Percentiles rank a stretch among this genome's conserved stretches.
Evolutionary conservation across 92 coral and sea anemone species (phyloP).

Genomic region (Desmophyllum pertusum): DNA sequence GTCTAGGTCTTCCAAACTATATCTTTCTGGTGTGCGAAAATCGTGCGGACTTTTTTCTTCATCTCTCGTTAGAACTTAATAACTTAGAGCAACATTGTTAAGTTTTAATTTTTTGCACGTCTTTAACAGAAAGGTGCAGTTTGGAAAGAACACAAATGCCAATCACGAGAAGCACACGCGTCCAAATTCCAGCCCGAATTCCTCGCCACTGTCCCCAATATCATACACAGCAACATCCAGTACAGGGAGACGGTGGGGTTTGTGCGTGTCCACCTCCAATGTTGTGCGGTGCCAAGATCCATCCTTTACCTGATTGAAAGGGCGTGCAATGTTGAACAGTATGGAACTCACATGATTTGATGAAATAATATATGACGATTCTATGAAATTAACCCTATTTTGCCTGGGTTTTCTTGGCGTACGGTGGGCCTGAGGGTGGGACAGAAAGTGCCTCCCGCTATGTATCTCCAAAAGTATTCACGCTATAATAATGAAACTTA

Average conservation of each 20-base stretch:
- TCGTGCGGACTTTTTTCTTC: background rate
- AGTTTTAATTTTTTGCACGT: background rate
- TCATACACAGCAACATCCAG: conserved; percentile 92
- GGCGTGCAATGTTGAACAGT: background rate
- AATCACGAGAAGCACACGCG: conserved; percentile 91
- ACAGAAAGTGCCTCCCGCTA: too few species aligned
- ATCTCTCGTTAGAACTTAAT: conserved; percentile 2
- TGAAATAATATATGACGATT: background rate
- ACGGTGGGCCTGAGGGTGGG: too few species aligned
- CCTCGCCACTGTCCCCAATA: conserved; percentile 90
- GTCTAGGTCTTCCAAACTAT: background rate
- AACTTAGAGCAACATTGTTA: conserved; percentile 28
- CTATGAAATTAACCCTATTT: too few species aligned
- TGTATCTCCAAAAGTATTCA: too few species aligned
- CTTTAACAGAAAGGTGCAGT: background rate
- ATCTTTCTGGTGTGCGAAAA: background rate
- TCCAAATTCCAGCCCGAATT: conserved; percentile 94
- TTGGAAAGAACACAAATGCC: background rate
- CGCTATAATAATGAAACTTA: too few species aligned
- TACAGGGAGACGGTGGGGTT: conserved; percentile 89
- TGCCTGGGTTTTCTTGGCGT: too few species aligned
- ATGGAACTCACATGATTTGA: background rate
- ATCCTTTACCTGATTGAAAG: conserved; percentile 73
- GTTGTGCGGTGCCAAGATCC: conserved; percentile 89
- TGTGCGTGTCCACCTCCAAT: conserved; percentile 81